phyloP scores from a whole-genome alignment of 2,888 invertebrate genomes.

The Ochropleura plecta region DNA sequence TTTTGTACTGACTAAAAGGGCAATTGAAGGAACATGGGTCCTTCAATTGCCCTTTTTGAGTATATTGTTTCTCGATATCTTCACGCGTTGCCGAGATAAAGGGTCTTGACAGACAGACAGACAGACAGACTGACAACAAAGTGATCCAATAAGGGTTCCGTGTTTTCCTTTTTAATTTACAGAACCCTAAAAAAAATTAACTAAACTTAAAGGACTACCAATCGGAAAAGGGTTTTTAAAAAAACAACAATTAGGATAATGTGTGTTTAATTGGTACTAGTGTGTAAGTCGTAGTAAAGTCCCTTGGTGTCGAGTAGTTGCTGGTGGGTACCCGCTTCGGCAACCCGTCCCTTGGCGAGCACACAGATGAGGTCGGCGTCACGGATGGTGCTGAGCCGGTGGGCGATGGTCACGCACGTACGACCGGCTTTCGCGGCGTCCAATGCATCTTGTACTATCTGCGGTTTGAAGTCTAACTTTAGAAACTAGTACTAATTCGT shows the following conservation, averaged over 20 bases:
- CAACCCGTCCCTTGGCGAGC: constrained; percentile 91
- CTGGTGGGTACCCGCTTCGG: constrained; percentile 92
- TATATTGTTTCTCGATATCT: no score
- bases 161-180: no score
- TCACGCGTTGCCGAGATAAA: no score
- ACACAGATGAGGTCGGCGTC: constrained; percentile 95
- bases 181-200: no score
- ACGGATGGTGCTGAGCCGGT: constrained; percentile 95
- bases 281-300: constrained; percentile 90
- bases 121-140: no score
- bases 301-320: constrained; percentile 91
- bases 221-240: not conserved
- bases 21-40: no score
- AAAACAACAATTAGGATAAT: constrained; percentile 5
- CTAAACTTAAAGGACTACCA: no score
- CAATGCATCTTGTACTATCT: constrained; percentile 94
- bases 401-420: constrained; percentile 96
- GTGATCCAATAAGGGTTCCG: no score
- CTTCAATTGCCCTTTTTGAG: no score
- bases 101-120: no score
- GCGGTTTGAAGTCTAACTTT: constrained; percentile 33
- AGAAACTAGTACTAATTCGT: not conserved
- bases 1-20: no score
- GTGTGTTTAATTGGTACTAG: constrained; percentile 44
- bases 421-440: constrained; percentile 94